phyloP scores from a whole-genome alignment of 1,140 invertebrate genomes.

The Drosophila santomea region DNA sequence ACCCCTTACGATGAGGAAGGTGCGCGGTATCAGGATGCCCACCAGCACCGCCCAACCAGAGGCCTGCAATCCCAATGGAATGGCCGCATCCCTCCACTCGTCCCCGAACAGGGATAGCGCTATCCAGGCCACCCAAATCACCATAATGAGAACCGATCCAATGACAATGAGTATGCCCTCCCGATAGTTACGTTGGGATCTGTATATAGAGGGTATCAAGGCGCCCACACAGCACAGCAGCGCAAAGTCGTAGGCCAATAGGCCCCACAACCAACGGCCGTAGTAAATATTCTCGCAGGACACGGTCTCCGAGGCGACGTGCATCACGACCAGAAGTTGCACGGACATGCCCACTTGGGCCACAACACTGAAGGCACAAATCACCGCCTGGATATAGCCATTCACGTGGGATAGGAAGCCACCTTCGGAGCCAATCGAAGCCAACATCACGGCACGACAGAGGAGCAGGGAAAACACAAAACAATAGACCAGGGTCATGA shows the following conservation, averaged over 20 bases:
- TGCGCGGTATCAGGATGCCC: conserved; percentile 87
- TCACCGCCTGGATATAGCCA: conserved; percentile 86
- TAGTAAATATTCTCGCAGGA: conserved; percentile 85
- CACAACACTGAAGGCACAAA: conserved; percentile 86
- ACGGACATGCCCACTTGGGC: conserved; percentile 86
- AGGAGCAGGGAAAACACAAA: conserved; percentile 86
- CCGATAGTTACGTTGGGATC: conserved; percentile 88
- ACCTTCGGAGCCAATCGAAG: conserved; percentile 86
- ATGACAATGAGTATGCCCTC: conserved; percentile 86
- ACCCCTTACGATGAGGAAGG: conserved; percentile 87
- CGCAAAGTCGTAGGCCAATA: conserved; percentile 86
- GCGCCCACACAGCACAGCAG: conserved; percentile 86
- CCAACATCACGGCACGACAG: conserved; percentile 86
- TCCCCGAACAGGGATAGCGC: conserved; percentile 85
- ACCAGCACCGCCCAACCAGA: conserved; percentile 86
- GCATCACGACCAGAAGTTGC: conserved; percentile 84
- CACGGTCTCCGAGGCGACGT: conserved; percentile 76
- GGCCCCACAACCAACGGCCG: conserved; percentile 83
- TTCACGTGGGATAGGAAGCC: conserved; percentile 88
- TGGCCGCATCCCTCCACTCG: conserved; percentile 86
- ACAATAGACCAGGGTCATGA: conserved; percentile 86
- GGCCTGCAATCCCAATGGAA: conserved; percentile 86
- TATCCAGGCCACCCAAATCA: conserved; percentile 86
- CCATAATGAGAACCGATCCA: conserved; percentile 73
- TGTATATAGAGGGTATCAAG: conserved; percentile 86